Conservation (phyloP, 1,140 invertebrate genomes). For the Sycobia sp. region DNA sequence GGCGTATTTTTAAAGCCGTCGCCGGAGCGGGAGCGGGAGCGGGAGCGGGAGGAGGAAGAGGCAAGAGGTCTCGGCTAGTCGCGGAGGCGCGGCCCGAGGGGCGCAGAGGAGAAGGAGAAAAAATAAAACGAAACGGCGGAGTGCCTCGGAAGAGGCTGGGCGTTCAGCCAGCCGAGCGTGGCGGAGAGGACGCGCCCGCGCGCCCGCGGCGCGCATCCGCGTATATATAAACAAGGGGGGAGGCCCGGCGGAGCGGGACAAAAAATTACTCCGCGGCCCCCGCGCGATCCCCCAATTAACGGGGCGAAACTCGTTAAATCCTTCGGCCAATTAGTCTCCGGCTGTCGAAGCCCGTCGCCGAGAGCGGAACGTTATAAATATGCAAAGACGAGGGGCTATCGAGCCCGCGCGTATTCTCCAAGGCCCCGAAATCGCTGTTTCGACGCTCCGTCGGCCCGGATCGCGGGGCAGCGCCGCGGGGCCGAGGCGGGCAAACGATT, state of each 20-base stretch:
- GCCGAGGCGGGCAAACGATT: too few relatives aligned
- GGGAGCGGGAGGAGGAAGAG: neutral
- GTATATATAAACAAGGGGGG: too few relatives aligned
- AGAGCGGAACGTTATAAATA: neutral
- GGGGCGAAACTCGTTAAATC: slow-evolving; percentile 26
- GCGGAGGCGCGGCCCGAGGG: neutral
- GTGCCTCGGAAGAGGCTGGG: slow-evolving; percentile 21
- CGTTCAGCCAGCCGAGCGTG: slow-evolving; percentile 17
- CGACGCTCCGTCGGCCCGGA: too few relatives aligned
- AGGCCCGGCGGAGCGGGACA: neutral
- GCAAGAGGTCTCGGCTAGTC: too few relatives aligned
- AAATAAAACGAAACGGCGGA: slow-evolving; percentile 15
- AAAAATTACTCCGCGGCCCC: slow-evolving; percentile 2
- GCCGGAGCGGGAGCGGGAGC: neutral
- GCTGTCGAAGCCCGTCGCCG: neutral
- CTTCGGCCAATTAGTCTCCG: slow-evolving; percentile 19
- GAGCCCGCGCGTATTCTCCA: too few relatives aligned
- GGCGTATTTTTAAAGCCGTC: slow-evolving; percentile 11
- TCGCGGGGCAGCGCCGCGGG: neutral
- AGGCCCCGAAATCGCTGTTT: too few relatives aligned
- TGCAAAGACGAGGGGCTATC: neutral
- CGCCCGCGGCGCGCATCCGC: neutral
- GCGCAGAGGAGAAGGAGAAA: neutral
- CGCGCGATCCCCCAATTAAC: slow-evolving; percentile 29
- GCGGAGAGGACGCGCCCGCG: neutral